Base-by-base conservation (phyloP, 2,113 vertebrate species). In the Macrotus californicus region DNA sequence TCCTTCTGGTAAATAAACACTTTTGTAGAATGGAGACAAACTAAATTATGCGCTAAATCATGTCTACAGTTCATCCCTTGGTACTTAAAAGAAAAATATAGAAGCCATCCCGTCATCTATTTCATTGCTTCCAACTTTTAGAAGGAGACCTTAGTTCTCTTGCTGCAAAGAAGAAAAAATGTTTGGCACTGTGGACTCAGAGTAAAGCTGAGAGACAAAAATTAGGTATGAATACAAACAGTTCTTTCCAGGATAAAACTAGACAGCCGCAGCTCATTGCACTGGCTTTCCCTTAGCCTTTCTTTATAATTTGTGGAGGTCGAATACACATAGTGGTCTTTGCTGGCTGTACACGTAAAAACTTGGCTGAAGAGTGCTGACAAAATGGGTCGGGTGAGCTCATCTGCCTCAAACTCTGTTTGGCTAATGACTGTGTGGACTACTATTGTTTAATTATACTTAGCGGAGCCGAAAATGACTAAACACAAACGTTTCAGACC, bases 1-100 rank as follows among this genome's bases (percentile, higher is more conserved):
- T 84, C 31, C n/a, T 90, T 77, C 87, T 89, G 81, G 52, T 84
- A 94, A 91, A 94, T 52, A 94, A 95, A 90, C 66, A 80, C 16
- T 34, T 89, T 14, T 72, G 64, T 6, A 26, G 64, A 77, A 54
- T 76, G 89, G 59, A 48, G 69, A 82, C 69, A 93, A 90, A 52
- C 16, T 69, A n/a, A 95, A 87, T 69, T 54, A 69, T 26, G 15
- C 80, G 67, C 67, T 69, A 73, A 95, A 75, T 79, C 29, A 73
- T 43, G 67, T 69, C 79, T 89, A 64, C 31, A 41, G 10, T 70
- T 70, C 80, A 84, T 88, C 48, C 34, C 9, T 4, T 31, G 43
- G 26, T 50, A 48, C 50, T 36, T 79, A 36, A 88, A 76, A 43
- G 16, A 75, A 50, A 12, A 67, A 26, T 22, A 9, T 7, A 87